Conservation (phyloP, 2,888 invertebrate genomes). For the Chrysolina haemoptera region DNA sequence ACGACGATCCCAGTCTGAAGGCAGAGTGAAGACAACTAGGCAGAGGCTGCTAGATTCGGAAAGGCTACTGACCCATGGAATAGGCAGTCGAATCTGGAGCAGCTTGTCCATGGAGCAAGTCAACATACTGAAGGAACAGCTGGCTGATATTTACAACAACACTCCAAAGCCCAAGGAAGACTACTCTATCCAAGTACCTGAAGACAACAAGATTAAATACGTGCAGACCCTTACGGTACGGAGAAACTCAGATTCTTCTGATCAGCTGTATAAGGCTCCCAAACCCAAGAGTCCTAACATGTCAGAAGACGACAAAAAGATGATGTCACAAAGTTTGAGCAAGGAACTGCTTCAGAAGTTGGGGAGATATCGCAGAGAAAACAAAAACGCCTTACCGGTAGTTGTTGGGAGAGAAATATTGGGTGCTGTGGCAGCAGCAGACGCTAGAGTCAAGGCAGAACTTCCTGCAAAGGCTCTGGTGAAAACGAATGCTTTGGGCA, state of each 20-base stretch:
- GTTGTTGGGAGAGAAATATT: slow-evolving; percentile 74
- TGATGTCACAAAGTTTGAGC: slow-evolving; percentile 81
- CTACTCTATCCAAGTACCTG: slow-evolving; percentile 77
- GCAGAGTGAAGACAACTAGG: slow-evolving; percentile 58
- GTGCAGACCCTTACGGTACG: slow-evolving; percentile 66
- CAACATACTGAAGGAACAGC: slow-evolving; percentile 82
- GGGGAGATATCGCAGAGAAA: slow-evolving; percentile 63
- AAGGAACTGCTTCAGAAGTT: slow-evolving; percentile 81
- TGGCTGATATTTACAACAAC: slow-evolving; percentile 85
- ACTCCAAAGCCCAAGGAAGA: slow-evolving; percentile 71
- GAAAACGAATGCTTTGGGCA: slow-evolving; percentile 63
- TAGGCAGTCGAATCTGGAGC: slow-evolving; percentile 86
- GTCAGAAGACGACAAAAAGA: slow-evolving; percentile 81
- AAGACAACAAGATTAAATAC: slow-evolving; percentile 47
- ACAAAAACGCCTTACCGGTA: slow-evolving; percentile 63
- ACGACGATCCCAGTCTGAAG: slow-evolving; percentile 72
- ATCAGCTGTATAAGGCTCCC: slow-evolving; percentile 55
- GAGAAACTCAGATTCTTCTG: slow-evolving; percentile 68
- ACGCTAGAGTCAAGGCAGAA: slow-evolving; percentile 65
- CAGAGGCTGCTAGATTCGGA: slow-evolving; percentile 60
- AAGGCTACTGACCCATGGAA: slow-evolving; percentile 71
- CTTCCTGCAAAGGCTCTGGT: slow-evolving; percentile 65
- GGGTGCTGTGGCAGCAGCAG: slow-evolving; percentile 75
- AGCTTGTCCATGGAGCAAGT: slow-evolving; percentile 89
- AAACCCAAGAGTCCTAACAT: slow-evolving; percentile 67